phyloP scores from a whole-genome alignment of 2,113 vertebrate genomes.

The Neodontobutis hainanensis region DNA sequence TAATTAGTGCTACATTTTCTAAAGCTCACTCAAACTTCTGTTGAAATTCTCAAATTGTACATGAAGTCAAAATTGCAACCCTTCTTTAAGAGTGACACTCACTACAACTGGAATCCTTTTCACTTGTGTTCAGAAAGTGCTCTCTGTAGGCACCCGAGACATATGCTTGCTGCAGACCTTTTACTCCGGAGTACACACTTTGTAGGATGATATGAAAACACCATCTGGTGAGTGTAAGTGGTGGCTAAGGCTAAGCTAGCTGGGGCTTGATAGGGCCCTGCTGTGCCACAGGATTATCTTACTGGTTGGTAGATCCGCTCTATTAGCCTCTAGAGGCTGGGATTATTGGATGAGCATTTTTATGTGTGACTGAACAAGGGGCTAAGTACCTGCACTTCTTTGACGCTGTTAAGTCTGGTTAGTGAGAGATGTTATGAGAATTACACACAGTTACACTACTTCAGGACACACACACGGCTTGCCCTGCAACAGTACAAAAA shows the following conservation, averaged over 20 bases:
- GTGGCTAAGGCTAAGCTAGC: conserved; percentile 69
- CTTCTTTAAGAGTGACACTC: no score
- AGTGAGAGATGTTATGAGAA: conserved; percentile 29
- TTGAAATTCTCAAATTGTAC: no score
- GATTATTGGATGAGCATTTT: conserved; percentile 73
- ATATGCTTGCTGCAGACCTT: conserved; percentile 78
- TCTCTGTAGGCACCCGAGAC: conserved; percentile 62
- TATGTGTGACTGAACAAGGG: conserved; percentile 63
- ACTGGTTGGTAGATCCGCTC: conserved; percentile 62
- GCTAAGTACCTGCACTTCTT: conserved; percentile 57
- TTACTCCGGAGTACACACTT: conserved; percentile 71
- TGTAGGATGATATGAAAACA: conserved; percentile 80
- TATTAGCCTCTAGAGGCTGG: conserved; percentile 68
- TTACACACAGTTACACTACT: conserved; percentile 8
- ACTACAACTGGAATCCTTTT: neutral
- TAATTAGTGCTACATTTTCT: no score
- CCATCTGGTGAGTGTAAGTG: conserved; percentile 77
- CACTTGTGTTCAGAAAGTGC: no score
- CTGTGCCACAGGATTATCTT: conserved; percentile 77
- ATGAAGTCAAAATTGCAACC: no score
- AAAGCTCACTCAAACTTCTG: no score
- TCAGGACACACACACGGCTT: no score
- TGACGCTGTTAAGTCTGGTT: conserved; percentile 34
- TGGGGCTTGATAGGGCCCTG: conserved; percentile 56
- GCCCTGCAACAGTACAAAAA: no score